phyloP scores from a whole-genome alignment of 2,888 invertebrate genomes.

The Melinaea menophilus region DNA sequence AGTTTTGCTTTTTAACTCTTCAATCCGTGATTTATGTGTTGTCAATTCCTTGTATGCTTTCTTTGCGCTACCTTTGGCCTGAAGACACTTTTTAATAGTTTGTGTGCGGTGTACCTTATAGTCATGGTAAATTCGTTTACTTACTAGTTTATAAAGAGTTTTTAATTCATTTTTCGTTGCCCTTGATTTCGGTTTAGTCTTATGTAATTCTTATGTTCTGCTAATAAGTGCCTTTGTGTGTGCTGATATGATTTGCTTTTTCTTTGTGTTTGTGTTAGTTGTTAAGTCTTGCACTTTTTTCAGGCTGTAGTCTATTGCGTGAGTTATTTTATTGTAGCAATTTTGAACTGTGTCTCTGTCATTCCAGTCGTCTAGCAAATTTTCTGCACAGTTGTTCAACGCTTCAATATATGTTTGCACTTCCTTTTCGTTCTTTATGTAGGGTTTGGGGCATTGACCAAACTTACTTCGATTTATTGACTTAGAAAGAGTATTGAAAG shows the following conservation, averaged over 20 bases:
- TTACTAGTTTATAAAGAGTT: conserved; percentile 8
- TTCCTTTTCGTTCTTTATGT: conserved; percentile 20
- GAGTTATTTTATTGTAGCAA: conserved; percentile 11
- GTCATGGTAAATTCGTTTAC: too few species aligned
- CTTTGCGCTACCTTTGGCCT: too few species aligned
- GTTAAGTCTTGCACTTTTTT: too few species aligned
- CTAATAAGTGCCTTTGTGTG: conserved; percentile 14
- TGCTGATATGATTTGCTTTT: conserved; percentile 9
- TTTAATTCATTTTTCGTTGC: conserved; percentile 23
- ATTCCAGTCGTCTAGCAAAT: conserved; percentile 4
- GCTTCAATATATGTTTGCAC: conserved; percentile 12
- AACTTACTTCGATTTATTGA: conserved; percentile 9
- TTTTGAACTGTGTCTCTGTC: conserved; percentile 12
- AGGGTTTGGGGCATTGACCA: conserved; percentile 10
- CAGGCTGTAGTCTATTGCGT: background rate
- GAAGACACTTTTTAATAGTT: too few species aligned
- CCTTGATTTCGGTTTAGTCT: conserved; percentile 20
- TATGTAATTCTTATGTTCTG: conserved; percentile 20
- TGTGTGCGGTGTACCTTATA: too few species aligned
- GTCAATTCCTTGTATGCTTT: too few species aligned
- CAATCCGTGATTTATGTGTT: too few species aligned
- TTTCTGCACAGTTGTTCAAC: background rate
- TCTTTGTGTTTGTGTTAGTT: too few species aligned
- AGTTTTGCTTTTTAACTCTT: too few species aligned
- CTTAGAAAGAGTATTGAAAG: too few species aligned